Evolutionary conservation across 2,113 vertebrate species (phyloP).

Genomic region (Sinosuthora webbiana): DNA sequence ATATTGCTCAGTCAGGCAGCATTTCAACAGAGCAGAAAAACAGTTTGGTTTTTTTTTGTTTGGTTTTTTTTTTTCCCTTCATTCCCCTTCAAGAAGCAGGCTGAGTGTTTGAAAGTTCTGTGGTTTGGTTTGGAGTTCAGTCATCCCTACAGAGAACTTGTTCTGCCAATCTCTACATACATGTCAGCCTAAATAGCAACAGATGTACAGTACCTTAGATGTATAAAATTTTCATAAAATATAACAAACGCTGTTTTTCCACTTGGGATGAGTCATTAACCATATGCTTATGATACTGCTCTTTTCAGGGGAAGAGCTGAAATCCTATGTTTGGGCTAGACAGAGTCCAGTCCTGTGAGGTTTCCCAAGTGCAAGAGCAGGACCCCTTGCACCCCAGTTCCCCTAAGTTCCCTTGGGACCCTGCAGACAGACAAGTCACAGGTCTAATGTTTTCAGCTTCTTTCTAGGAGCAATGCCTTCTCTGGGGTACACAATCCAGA

Average conservation of each 20-base stretch:
- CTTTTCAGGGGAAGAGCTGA: slow-evolving; percentile 50
- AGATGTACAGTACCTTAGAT: slow-evolving; percentile 80
- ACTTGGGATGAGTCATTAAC: slow-evolving; percentile 81
- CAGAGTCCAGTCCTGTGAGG: not conserved
- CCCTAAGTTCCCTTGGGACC: not conserved
- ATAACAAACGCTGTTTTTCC: slow-evolving; percentile 78
- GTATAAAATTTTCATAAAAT: slow-evolving; percentile 80
- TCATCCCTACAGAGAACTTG: slow-evolving; percentile 78
- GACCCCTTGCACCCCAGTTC: not conserved
- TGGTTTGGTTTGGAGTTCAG: slow-evolving; percentile 82
- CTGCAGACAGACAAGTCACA: not conserved
- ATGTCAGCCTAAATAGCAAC: slow-evolving; percentile 84
- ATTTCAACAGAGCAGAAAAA: slow-evolving; percentile 71
- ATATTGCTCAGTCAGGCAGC: slow-evolving; percentile 67
- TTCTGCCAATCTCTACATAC: slow-evolving; percentile 83
- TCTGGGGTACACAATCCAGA: not conserved
- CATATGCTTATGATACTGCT: slow-evolving; percentile 76
- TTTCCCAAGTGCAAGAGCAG: not conserved
- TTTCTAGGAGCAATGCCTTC: not conserved
- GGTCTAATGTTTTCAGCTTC: not conserved
- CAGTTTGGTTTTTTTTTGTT: not conserved
- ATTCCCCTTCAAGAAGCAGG: slow-evolving; percentile 73
- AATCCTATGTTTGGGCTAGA: slow-evolving; percentile 51
- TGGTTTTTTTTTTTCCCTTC: slow-evolving; percentile 21
- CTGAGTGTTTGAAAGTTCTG: slow-evolving; percentile 76